Evolutionary conservation across 2,797 vertebrate species (phyloP), one percentile per base, ranked within the genome.

Genomic region (Melanotaenia boesemani): DNA sequence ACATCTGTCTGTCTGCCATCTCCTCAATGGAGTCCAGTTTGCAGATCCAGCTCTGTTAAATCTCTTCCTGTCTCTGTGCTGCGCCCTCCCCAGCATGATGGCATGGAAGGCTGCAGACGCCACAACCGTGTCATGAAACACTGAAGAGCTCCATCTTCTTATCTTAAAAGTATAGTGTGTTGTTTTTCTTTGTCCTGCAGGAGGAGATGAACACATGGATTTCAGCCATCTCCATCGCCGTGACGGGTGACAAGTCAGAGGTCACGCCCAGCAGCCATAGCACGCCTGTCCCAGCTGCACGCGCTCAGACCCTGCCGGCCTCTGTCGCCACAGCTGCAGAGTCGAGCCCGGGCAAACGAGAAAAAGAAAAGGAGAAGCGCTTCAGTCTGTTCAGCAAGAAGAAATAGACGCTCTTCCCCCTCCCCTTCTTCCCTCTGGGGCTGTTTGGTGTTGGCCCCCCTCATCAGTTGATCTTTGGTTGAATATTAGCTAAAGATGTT

Each of bases 351-450:
- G 97, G 98, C 88, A 99, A 98, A 89, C 93, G 97, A 48, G 98
- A 99, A 91, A 99, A 99, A 82, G 97, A 99, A 89, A 99, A 98
- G 92, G 98, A 99, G 87, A 99, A 99, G 86, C 95, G 98, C 88
- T 99, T 99, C 95, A 99, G 97, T 92, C 96, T 99, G 86, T 99
- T 99, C 93, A 97, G 97, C 94, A 99, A 99, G 94, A 99, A 99
- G 95, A 99, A 99, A 90, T 98, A 97, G 96, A 94, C 67, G 79
- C 80, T 84, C 64, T 64, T 72, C 77, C 89, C 80, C 77, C 13
- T 9, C 28, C 13, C 36, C 48, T 20, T 54, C 44, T 26, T 63
- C 32, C 79, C 76, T 56, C 28, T 5, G 72, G 87, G 83, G 85
- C 88, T 86, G 86, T 83, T 88, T 81, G 90, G 79, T 78, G 69